Base-by-base conservation (phyloP, 1,140 invertebrate species). In the Drosophila setifemur region DNA sequence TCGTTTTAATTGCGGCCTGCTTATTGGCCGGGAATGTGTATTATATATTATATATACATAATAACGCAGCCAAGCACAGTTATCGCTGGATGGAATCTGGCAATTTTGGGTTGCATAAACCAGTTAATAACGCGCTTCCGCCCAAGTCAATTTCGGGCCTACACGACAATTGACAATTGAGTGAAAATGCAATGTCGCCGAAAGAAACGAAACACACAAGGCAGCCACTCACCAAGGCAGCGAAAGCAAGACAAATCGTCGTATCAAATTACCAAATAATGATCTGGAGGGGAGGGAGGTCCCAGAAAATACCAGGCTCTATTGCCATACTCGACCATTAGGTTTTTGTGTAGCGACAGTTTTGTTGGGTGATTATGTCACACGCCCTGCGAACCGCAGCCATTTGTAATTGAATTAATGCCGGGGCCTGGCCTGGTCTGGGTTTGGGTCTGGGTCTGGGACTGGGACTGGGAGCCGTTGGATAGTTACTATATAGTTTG, bases 261-360 rank as follows among this genome's bases (percentile, higher is more conserved):
- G 86, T 88, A 88, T 89, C 86, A 88, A 89, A 88, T 88, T 88
- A 88, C 86, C 72, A 85, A 88, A 86, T 55, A 40, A 86, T 82
- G 72, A 40, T 64, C 61, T 39, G 26, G n/a, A n/a, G 6, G 21
- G 0, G 40, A 6, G 1, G 33, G 18, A 16, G 52, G 37, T 12
- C 57, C 39, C 42, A 72, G 53, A 33, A 66, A 66, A 49, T 58
- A 28, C 29, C 39, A 47, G 48, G 11, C 39, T 42, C 66, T 18
- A 52, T 28, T 40, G 42, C 49, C 49, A 31, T 28, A 33, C 35
- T 39, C 28, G 5, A 18, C 58, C 49, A 55, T 54, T 33, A 72
- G 31, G 25, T 18, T 29, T 21, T 28, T 31, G 21, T 29, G 16
- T 47, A 31, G 44, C 37, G 50, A 60, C 44, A 42, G 54, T 58